Conservation (phyloP, 1,140 invertebrate species). For the Bicyclus anynana region DNA sequence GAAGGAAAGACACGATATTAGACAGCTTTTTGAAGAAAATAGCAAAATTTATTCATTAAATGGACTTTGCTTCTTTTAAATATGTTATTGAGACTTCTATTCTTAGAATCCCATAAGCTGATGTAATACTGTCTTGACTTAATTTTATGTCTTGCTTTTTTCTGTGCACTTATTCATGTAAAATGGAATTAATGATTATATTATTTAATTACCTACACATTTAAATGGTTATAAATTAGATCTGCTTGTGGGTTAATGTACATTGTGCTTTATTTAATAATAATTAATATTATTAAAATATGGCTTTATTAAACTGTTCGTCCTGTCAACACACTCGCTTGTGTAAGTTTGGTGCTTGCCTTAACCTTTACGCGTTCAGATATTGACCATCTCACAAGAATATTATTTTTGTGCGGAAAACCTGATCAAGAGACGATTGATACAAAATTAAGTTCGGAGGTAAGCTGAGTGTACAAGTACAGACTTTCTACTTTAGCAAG, state of each 20-base stretch:
- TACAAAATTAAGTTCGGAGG: slow-evolving; percentile 94
- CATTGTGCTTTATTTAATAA: neutral
- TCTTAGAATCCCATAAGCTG: neutral
- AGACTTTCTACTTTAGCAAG: too few relatives aligned
- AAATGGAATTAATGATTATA: too few relatives aligned
- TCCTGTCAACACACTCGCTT: neutral
- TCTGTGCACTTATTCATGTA: neutral
- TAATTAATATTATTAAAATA: slow-evolving; percentile 4
- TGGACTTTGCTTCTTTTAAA: too few relatives aligned
- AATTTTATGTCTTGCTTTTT: too few relatives aligned
- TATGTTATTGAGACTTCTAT: neutral
- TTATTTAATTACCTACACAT: too few relatives aligned
- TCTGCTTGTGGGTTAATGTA: slow-evolving; percentile 7
- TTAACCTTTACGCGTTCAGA: slow-evolving; percentile 82
- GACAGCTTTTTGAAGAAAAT: too few relatives aligned
- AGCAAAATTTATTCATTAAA: too few relatives aligned
- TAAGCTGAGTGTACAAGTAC: slow-evolving; percentile 69
- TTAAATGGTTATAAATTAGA: neutral
- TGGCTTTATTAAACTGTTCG: neutral
- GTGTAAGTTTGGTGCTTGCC: slow-evolving; percentile 54
- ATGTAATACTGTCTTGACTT: too few relatives aligned
- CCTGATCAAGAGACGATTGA: slow-evolving; percentile 89
- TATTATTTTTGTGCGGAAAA: slow-evolving; percentile 91
- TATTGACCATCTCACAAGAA: slow-evolving; percentile 94
- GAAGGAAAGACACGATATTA: too few relatives aligned